phyloP scores from a whole-genome alignment of 1,140 invertebrate genomes.

The Schlechtendalia chinensis region DNA sequence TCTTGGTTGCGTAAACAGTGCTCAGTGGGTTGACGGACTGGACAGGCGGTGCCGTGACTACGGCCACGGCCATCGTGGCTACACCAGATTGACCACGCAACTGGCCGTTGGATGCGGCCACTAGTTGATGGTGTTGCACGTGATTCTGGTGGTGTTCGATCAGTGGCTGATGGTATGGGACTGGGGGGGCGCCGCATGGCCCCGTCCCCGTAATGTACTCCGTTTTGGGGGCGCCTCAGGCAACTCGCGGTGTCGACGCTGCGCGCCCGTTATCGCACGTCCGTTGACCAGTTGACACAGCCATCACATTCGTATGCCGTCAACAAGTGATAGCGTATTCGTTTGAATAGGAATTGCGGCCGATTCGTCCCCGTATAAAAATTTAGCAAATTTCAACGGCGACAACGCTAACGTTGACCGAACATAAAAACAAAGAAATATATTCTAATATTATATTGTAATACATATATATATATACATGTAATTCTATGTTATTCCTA shows the following conservation, averaged over 20 bases:
- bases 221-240: conserved; percentile 43
- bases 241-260: conserved; percentile 2
- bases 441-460: no score
- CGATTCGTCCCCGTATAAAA: no score
- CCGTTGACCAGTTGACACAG: not conserved
- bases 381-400: no score
- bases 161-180: conserved; percentile 38
- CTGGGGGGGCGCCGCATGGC: conserved; percentile 47
- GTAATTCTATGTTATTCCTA: no score
- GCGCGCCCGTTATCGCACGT: not conserved
- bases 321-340: no score
- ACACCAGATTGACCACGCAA: conserved; percentile 53
- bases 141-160: conserved; percentile 46
- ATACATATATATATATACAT: no score
- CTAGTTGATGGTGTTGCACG: conserved; percentile 51
- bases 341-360: no score
- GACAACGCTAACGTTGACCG: no score
- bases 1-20: conserved; percentile 92
- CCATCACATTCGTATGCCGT: not conserved
- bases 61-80: conserved; percentile 54
- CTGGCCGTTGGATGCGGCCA: conserved; percentile 48
- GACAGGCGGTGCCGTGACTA: conserved; percentile 53
- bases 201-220: conserved; percentile 48
- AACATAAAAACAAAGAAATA: no score
- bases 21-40: conserved; percentile 79